Evolutionary conservation across 2,888 invertebrate genomes (phyloP).

Genomic region (Thereva unica): DNA sequence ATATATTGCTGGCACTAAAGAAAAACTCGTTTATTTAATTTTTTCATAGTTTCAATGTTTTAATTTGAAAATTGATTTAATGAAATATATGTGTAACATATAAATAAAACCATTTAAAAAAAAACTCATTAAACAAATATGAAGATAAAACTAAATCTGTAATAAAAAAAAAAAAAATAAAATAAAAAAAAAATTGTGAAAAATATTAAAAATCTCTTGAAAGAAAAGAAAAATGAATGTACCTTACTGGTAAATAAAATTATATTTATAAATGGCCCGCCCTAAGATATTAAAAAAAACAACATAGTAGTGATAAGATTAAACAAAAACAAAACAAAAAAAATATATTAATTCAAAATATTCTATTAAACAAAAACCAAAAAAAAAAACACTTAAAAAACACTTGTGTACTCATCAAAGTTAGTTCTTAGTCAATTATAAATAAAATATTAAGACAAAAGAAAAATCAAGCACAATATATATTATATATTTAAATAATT

Average conservation of each 20-base stretch:
- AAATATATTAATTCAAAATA: too few species aligned
- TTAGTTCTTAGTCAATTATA: conserved; percentile 32
- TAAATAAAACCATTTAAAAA: too few species aligned
- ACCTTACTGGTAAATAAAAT: conserved; percentile 25
- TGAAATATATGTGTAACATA: too few species aligned
- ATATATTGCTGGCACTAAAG: too few species aligned
- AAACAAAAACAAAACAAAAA: too few species aligned
- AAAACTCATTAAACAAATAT: background rate
- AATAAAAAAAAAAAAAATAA: conserved; percentile 13
- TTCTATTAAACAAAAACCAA: too few species aligned
- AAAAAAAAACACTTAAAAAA: too few species aligned
- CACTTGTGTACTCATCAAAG: conserved; percentile 2
- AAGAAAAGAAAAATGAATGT: conserved; percentile 24
- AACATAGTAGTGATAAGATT: too few species aligned
- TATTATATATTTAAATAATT: too few species aligned
- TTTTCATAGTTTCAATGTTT: too few species aligned
- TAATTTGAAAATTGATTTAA: too few species aligned
- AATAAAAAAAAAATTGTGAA: background rate
- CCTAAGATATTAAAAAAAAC: background rate
- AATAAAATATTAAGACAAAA: conserved; percentile 24
- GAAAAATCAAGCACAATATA: conserved; percentile 1
- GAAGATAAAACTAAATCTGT: conserved; percentile 5
- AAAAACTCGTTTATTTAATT: too few species aligned
- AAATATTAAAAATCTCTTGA: conserved; percentile 13
- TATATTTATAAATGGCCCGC: conserved; percentile 30